Base-by-base conservation (phyloP, 2,888 invertebrate species). In the Leucozona laternaria region DNA sequence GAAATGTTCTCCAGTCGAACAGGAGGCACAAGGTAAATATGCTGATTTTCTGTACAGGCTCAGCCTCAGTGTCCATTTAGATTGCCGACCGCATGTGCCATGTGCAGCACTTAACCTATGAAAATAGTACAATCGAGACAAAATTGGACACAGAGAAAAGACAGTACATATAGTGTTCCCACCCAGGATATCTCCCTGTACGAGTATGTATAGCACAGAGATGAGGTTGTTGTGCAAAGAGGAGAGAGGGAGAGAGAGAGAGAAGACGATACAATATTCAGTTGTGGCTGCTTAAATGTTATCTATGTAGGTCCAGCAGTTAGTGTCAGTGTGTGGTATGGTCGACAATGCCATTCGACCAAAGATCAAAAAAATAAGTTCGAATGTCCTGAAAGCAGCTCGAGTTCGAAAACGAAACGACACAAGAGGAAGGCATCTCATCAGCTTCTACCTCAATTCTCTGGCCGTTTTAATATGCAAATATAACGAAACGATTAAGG, bases 1-100 rank as follows among this genome's bases (percentile, higher is more conserved):
- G 97, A 97, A 93, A 95, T 97, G 89, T 96, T 94, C 92, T 93
- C 93, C 88, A 89, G 91, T 88, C 92, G 92, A 90, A 92, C 92
- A 87, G 92, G 93, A 88, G 88, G 90, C 87, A 91, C 91, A 89
- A 92, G 92, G 92, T 92, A 90, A 91, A 91, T 90, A 90, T 90
- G 75, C 66, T 82, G 83, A 86, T 80, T 80, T 79, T 79, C 72
- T 55, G 68, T 22, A 22, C 7, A 25, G 22, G 22, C 22, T 50
- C 17, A 37, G 28, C 20, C 62, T 58, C 79, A 77, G 60, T 75
- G 45, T 81, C 37, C 60, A 76, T 70, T 68, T 68, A 62, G 76
- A 55, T 71, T 75, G 22, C 72, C 62, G 53, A 73, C 81, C 81
- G 20, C 77, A 81, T 78, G 77, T 85, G 85, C 64, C 85, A 85